These are phyloP conservation scores for Cerastoderma edule DNA, from an alignment of 2,888 invertebrate genomes.

Conservation along the genomic window DNA sequence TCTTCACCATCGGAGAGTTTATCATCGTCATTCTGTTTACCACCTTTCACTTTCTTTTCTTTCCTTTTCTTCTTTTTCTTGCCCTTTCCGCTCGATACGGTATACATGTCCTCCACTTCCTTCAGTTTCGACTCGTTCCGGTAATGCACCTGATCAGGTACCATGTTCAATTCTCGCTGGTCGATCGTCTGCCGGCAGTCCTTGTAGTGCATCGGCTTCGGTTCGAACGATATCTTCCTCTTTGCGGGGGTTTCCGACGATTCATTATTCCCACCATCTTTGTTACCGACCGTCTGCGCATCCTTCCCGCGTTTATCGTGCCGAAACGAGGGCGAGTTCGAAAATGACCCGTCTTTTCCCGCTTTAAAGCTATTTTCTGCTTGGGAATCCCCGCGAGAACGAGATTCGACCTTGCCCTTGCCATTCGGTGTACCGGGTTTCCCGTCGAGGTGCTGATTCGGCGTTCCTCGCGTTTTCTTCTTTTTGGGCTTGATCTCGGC, in stretches of 20 bases:
- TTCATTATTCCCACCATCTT: background rate
- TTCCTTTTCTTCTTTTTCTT: conserved; percentile 25
- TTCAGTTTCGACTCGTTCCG: conserved; percentile 22
- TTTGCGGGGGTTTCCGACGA: background rate
- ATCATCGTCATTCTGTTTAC: background rate
- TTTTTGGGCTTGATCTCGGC: conserved; percentile 24
- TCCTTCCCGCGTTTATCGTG: background rate
- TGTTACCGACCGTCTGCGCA: background rate
- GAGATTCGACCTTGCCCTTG: background rate
- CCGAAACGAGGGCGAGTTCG: too few species aligned
- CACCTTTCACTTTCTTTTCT: conserved; percentile 10
- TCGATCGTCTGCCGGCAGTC: conserved; percentile 21
- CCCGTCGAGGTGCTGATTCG: conserved; percentile 18
- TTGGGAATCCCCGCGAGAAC: background rate
- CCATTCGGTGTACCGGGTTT: background rate
- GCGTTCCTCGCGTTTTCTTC: conserved; percentile 21
- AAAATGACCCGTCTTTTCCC: background rate
- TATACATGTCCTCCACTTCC: conserved; percentile 20
- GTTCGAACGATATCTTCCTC: background rate
- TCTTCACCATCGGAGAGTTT: conserved; percentile 3
- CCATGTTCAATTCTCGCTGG: conserved; percentile 20
- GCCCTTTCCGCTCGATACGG: conserved; percentile 1
- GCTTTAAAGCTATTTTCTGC: background rate
- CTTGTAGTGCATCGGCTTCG: conserved; percentile 15
- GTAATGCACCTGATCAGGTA: conserved; percentile 14